Evolutionary conservation across 2,797 vertebrate species (phyloP).

Genomic region (Aphelocoma californica): DNA sequence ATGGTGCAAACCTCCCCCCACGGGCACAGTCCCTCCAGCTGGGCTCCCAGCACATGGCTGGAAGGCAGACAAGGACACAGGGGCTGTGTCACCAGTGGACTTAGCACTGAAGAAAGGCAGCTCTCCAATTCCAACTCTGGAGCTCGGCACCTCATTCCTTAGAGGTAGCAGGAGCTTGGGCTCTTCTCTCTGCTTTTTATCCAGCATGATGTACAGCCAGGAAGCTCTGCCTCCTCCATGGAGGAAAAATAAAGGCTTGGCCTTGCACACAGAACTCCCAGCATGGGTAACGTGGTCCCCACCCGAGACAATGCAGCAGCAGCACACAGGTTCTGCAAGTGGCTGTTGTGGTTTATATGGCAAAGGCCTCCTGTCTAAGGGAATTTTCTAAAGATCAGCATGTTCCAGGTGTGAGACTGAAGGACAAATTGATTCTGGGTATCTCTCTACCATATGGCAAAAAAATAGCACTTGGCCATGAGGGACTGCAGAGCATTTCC

Average conservation of each 20-base stretch:
- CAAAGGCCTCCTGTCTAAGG: neutral
- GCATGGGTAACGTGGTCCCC: rapidly evolving
- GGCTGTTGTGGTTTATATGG: neutral
- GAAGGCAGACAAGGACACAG: neutral
- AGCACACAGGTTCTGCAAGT: neutral
- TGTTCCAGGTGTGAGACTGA: neutral
- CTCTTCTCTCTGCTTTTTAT: neutral
- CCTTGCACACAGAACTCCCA: neutral
- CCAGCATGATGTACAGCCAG: neutral
- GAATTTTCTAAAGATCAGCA: neutral
- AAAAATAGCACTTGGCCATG: neutral
- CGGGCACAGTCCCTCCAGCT: neutral
- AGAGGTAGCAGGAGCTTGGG: neutral
- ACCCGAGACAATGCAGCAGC: neutral
- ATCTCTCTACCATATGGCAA: neutral
- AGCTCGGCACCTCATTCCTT: neutral
- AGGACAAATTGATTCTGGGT: neutral
- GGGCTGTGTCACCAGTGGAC: neutral
- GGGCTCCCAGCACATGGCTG: neutral
- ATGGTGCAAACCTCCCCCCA: neutral
- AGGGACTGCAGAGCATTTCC: neutral
- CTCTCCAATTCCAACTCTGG: neutral
- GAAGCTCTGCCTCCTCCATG: neutral
- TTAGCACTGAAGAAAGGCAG: neutral
- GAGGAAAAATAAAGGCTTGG: neutral